Evolutionary conservation across 2,888 invertebrate genomes (phyloP).

Genomic region (Heteropelma amictum): DNA sequence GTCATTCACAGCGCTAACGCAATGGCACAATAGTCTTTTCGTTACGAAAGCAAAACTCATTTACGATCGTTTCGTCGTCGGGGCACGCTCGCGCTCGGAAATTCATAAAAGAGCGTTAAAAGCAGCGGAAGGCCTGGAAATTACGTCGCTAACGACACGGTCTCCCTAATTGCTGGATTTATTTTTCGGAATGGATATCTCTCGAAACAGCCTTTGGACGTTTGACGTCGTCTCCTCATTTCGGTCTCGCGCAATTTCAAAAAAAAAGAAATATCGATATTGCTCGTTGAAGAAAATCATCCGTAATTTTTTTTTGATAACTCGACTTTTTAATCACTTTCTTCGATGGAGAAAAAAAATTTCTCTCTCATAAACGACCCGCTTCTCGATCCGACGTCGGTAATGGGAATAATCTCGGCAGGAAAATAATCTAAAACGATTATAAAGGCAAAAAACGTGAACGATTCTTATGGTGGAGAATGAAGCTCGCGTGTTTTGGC

Average conservation of each 20-base stretch:
- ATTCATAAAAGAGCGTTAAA: background rate
- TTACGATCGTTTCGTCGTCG: background rate
- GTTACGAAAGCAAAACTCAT: background rate
- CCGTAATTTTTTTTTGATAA: no score
- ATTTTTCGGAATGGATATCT: background rate
- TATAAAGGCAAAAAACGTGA: background rate
- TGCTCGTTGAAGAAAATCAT: no score
- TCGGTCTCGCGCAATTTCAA: no score
- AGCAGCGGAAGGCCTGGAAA: background rate
- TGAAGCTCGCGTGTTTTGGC: slow-evolving; percentile 11
- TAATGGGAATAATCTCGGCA: background rate
- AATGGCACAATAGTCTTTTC: no score
- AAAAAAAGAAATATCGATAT: no score
- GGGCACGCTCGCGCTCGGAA: background rate
- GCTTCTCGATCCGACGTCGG: no score
- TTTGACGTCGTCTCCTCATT: background rate
- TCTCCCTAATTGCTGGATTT: background rate
- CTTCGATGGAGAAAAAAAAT: no score
- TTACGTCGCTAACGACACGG: slow-evolving; percentile 7
- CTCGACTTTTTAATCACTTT: no score
- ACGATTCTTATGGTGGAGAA: background rate
- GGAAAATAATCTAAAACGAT: background rate
- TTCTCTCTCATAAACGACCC: no score
- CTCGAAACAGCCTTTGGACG: background rate
- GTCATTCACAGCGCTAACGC: no score